Evolutionary conservation across 2,797 vertebrate species (phyloP), one percentile per base, ranked within the genome.

Genomic region (Centroberyx gerrardi): DNA sequence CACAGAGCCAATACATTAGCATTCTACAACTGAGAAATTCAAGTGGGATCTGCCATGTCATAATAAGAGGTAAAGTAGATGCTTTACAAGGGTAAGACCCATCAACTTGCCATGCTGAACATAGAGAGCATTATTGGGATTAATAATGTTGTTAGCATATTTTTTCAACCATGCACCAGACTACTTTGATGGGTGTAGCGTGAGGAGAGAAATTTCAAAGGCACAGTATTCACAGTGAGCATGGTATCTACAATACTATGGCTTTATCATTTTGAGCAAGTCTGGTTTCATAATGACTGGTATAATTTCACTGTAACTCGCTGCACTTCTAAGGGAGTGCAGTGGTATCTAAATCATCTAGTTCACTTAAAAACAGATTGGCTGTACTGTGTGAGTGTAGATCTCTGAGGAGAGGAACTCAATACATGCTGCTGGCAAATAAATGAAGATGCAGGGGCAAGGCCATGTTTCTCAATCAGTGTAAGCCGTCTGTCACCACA

Each of bases 391-490:
- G 71, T 56, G 74, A 85, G 80, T 22, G 82, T 75, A 65, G 48
- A 77, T 83, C 65, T 74, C 62, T 65, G 80, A 87, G 3, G 59
- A 83, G 78, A 82, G 72, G 74, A 80, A 84, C 81, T 88, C 87
- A 70, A 87, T 83, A 83, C 82, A 80, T 64, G 78, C 76, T 38
- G 77, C 82, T 36, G n/a, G 90, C 82, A 88, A 93, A 93, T 88
- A 92, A 93, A 94, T 94, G 87, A 93, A 88, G 88, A 88, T 61
- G 82, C 89, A 83, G 78, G 70, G 85, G 85, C 82, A 5, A 86
- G 80, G 79, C 89, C 76, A 86, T 94, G 92, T 91, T 94, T 94
- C 92, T 93, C 93, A 92, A 93, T 95, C 90, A 94, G 91, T 58
- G 76, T 69, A 80, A 88, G 83, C 83, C 78, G 87, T 71, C 80